Evolutionary conservation across 1,140 invertebrate genomes (phyloP).

Genomic region (Hypothenemus hampei): DNA sequence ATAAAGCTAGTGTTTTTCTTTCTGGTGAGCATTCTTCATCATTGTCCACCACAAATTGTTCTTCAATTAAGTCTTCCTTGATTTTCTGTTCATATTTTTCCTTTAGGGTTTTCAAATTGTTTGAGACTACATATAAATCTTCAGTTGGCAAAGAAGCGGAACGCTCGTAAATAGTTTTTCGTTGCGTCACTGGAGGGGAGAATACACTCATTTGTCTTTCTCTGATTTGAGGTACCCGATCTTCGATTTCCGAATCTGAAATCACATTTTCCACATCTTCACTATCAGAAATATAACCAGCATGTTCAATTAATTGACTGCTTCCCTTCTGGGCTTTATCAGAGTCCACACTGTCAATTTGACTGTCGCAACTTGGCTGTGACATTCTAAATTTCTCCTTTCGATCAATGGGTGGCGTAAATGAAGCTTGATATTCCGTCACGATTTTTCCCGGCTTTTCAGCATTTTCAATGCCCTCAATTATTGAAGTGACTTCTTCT

Average conservation of each 20-base stretch:
- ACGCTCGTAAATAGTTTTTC: conserved; percentile 47
- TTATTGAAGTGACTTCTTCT: conserved; percentile 27
- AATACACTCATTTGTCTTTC: conserved; percentile 45
- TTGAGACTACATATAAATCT: conserved; percentile 44
- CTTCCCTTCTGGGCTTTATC: conserved; percentile 36
- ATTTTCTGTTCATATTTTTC: conserved; percentile 50
- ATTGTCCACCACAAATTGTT: conserved; percentile 46
- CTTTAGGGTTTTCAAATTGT: conserved; percentile 44
- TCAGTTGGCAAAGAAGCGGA: conserved; percentile 48
- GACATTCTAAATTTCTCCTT: conserved; percentile 24
- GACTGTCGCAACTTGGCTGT: conserved; percentile 22
- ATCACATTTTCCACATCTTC: conserved; percentile 45
- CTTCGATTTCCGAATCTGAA: conserved; percentile 45
- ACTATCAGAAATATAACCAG: conserved; percentile 44
- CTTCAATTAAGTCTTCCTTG: conserved; percentile 49
- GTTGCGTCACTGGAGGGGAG: conserved; percentile 35
- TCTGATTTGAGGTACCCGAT: conserved; percentile 43
- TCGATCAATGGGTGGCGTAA: conserved; percentile 34
- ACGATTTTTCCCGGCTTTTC: conserved; percentile 25
- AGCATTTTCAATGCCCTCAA: conserved; percentile 27
- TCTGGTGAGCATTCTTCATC: conserved; percentile 52
- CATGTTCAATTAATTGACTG: conserved; percentile 39
- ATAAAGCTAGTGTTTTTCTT: conserved; percentile 36
- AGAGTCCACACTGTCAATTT: conserved; percentile 39
- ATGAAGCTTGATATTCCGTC: conserved; percentile 42